Conservation (phyloP, 2,888 invertebrate genomes). For the Megaustenia siamemsis region DNA sequence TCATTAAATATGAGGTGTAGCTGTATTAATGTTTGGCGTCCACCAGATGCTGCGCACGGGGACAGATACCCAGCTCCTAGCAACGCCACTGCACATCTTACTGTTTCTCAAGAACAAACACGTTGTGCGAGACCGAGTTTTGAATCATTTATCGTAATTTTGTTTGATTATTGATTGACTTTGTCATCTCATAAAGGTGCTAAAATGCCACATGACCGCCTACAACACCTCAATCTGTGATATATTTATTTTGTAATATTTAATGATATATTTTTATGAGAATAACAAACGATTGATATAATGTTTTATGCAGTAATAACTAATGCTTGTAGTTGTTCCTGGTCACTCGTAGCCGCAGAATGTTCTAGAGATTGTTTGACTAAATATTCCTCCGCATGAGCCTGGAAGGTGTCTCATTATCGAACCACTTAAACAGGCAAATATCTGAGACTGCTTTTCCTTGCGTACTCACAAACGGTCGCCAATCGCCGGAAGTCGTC, state of each 20-base stretch:
- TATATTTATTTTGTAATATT: not conserved
- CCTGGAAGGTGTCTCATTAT: conserved; percentile 33
- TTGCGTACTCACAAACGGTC: conserved; percentile 47
- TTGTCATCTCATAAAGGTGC: conserved; percentile 29
- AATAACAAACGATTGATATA: not conserved
- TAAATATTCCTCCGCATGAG: conserved; percentile 43
- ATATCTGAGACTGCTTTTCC: conserved; percentile 30
- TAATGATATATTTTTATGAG: not conserved
- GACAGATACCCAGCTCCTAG: too few species aligned
- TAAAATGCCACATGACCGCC: not conserved
- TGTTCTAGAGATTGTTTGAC: conserved; percentile 5
- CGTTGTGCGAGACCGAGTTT: too few species aligned
- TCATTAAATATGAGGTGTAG: too few species aligned
- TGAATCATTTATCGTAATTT: too few species aligned
- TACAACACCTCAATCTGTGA: not conserved
- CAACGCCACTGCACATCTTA: not conserved
- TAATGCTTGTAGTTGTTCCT: not conserved
- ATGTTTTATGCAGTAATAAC: not conserved
- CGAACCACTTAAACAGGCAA: conserved; percentile 41
- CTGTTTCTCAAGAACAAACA: not conserved
- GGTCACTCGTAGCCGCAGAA: not conserved
- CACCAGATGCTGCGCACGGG: too few species aligned
- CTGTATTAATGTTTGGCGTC: too few species aligned
- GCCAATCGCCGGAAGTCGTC: conserved; percentile 42
- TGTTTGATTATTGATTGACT: not conserved